A percentile compares a stretch with the other conserved stretches of the same genome.
phyloP scores from a whole-genome alignment of 2,888 invertebrate genomes.

The Gnatocerus cornutus region DNA sequence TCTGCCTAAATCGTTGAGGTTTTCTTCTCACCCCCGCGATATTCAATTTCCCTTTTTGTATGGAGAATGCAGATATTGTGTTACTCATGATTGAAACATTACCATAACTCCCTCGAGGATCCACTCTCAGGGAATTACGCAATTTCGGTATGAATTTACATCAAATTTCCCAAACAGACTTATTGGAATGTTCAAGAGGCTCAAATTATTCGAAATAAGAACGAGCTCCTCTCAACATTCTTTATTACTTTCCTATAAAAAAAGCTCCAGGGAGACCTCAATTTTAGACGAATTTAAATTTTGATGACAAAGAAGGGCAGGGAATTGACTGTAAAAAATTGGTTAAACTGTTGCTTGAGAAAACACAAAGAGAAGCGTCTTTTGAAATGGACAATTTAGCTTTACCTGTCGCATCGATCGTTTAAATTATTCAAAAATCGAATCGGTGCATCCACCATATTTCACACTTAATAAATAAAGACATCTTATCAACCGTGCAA shows the following conservation, averaged over 20 bases:
- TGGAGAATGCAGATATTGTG: conserved; percentile 33
- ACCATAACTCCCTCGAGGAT: conserved; percentile 38
- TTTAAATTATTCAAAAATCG: no score
- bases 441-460: no score
- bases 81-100: conserved; percentile 41
- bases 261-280: conserved; percentile 3
- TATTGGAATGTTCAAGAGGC: conserved; percentile 14
- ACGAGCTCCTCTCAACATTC: not conserved
- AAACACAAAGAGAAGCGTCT: no score
- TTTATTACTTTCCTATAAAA: conserved; percentile 3
- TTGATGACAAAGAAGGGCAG: no score
- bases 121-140: conserved; percentile 29
- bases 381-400: no score
- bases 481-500: no score
- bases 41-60: conserved; percentile 28
- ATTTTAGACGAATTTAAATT: not conserved
- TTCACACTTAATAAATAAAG: no score
- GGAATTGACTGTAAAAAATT: no score
- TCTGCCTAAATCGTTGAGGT: not conserved
- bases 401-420: no score
- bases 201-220: conserved; percentile 14
- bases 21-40: not conserved
- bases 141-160: conserved; percentile 32
- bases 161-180: conserved; percentile 27
- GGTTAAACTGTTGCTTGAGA: no score